A percentile compares a stretch with the other conserved stretches of the same genome.
phyloP scores from a whole-genome alignment of 2,888 invertebrate genomes.

The Plebejus argus region DNA sequence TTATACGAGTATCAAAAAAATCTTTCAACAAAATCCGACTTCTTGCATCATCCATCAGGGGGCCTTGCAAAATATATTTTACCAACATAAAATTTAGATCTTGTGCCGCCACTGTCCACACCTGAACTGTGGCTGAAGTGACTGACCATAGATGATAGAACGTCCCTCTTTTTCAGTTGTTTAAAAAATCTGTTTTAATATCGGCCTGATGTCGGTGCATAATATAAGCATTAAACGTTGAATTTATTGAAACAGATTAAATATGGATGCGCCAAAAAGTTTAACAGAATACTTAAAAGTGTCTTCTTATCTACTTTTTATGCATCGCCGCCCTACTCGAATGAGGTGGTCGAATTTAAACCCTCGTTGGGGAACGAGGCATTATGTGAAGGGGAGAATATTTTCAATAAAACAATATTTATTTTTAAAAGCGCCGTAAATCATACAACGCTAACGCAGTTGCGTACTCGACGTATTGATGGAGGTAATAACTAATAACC shows the following conservation, averaged over 20 bases:
- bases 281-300: not conserved
- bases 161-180: too few species aligned
- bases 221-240: not conserved
- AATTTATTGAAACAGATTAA: not conserved
- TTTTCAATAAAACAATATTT: slow-evolving; percentile 21
- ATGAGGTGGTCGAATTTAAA: not conserved
- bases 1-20: too few species aligned
- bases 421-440: slow-evolving; percentile 7
- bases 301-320: slow-evolving; percentile 10
- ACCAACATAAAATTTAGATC: too few species aligned
- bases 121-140: too few species aligned
- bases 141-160: too few species aligned
- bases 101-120: too few species aligned
- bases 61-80: too few species aligned
- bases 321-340: not conserved
- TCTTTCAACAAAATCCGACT: too few species aligned
- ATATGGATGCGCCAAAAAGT: slow-evolving; percentile 3
- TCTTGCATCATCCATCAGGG: too few species aligned
- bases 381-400: slow-evolving; percentile 13
- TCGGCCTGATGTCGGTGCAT: not conserved
- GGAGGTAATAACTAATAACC: too few species aligned
- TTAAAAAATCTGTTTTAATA: not conserved
- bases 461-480: not conserved
- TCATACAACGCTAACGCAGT: not conserved
- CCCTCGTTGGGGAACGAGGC: slow-evolving; percentile 1